Conservation (phyloP, 2,113 vertebrate genomes). For the Epinephelus lanceolatus region DNA sequence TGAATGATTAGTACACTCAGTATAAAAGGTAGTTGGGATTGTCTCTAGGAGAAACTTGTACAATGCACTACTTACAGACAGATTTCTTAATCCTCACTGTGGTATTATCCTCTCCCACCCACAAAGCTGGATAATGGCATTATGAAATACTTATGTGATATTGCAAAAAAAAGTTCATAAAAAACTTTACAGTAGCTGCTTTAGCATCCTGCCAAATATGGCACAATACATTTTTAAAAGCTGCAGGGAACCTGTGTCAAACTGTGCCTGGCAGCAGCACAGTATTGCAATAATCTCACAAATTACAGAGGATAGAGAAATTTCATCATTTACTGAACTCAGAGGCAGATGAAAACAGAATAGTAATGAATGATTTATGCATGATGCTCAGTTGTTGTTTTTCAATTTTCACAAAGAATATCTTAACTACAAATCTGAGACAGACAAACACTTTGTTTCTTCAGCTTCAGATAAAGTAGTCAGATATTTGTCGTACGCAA, state of each 20-base stretch:
- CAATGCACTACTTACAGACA: background rate
- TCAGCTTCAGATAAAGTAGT: background rate
- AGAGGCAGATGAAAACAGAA: background rate
- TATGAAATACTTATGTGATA: background rate
- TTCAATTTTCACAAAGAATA: constrained; percentile 14
- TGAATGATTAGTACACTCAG: background rate
- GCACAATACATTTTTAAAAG: constrained; percentile 2
- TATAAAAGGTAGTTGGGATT: background rate
- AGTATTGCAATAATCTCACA: constrained; percentile 21
- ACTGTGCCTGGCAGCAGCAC: constrained; percentile 20
- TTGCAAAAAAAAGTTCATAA: background rate
- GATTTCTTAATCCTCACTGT: background rate
- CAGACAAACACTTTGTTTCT: background rate
- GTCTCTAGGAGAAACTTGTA: background rate
- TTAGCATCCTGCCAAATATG: background rate
- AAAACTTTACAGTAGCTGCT: background rate
- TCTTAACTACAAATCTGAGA: background rate
- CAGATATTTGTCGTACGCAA: background rate
- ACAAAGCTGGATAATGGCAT: constrained; percentile 1
- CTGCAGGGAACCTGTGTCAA: constrained; percentile 5
- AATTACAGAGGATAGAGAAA: background rate
- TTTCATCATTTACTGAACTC: background rate
- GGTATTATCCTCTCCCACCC: constrained; percentile 4
- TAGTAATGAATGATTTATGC: constrained; percentile 6
- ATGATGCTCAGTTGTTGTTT: background rate